phyloP scores from a whole-genome alignment of 2,888 invertebrate species.

The Eupithecia tripunctaria region DNA sequence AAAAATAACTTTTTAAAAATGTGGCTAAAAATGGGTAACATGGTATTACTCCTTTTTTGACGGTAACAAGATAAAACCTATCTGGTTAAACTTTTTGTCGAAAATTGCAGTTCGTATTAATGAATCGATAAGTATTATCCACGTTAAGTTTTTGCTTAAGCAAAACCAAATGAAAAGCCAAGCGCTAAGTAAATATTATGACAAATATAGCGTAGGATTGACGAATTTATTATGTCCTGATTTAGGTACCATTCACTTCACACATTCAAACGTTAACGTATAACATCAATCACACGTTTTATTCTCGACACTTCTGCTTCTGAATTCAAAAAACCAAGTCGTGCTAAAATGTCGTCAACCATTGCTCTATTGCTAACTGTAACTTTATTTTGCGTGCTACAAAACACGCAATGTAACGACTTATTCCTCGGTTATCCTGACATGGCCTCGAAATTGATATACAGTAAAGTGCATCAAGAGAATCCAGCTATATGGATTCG shows the following conservation, averaged over 20 bases:
- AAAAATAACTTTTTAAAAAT: too few relatives aligned
- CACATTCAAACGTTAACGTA: too few relatives aligned
- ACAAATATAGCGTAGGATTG: constrained; percentile 30
- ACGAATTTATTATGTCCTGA: constrained; percentile 26
- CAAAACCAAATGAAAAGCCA: constrained; percentile 35
- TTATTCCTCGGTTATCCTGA: constrained; percentile 64
- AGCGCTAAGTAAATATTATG: constrained; percentile 37
- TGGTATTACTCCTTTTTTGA: too few relatives aligned
- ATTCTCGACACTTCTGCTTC: constrained; percentile 32
- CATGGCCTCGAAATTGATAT: constrained; percentile 62
- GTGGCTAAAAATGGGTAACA: too few relatives aligned
- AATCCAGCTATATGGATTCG: constrained; percentile 73
- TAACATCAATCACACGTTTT: constrained; percentile 9
- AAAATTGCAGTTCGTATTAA: neutral
- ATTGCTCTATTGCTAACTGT: constrained; percentile 11
- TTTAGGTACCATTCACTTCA: constrained; percentile 20
- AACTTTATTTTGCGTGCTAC: constrained; percentile 13
- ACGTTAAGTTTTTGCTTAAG: neutral
- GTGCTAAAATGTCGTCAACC: constrained; percentile 30
- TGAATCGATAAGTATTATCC: neutral
- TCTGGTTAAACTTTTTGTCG: neutral
- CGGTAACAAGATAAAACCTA: neutral
- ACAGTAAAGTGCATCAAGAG: constrained; percentile 69
- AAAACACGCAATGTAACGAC: constrained; percentile 40
- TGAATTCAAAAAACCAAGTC: constrained; percentile 24